Evolutionary conservation across 2,113 vertebrate genomes (phyloP).

Genomic region (Trinectes maculatus): DNA sequence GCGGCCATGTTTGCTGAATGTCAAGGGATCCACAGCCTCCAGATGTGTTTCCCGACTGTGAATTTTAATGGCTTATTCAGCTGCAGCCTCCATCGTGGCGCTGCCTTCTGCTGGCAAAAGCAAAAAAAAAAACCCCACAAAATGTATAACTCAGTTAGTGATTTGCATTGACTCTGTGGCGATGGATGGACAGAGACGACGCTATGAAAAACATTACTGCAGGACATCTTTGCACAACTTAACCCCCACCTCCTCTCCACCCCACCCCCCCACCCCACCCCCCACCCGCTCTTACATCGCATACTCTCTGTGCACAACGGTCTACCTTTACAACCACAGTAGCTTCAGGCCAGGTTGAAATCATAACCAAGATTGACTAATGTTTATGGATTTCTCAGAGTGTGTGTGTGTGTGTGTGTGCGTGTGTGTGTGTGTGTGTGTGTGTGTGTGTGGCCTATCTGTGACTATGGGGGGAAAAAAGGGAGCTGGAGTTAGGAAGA

Average conservation of each 20-base stretch:
- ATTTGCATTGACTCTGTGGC: conserved; percentile 57
- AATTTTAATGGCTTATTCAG: conserved; percentile 53
- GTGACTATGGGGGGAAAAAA: conserved; percentile 33
- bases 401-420: conserved; percentile 18
- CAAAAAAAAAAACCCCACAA: conserved; percentile 29
- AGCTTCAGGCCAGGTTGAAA: conserved; percentile 57
- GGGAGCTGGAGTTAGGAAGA: conserved; percentile 36
- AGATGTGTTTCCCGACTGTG: conserved; percentile 50
- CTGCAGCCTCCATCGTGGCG: conserved; percentile 21
- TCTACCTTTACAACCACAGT: conserved; percentile 40
- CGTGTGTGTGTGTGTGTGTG: conserved; percentile 10
- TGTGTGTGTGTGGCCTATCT: conserved; percentile 40
- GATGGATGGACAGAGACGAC: conserved; percentile 57
- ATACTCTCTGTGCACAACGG: conserved; percentile 38
- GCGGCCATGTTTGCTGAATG: conserved; percentile 32
- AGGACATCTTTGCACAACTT: conserved; percentile 63
- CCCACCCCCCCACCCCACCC: background rate
- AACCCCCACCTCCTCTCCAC: background rate
- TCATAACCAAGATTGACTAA: conserved; percentile 57
- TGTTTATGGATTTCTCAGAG: conserved; percentile 56
- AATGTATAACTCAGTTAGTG: conserved; percentile 56
- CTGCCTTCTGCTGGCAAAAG: conserved; percentile 21
- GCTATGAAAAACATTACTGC: conserved; percentile 54
- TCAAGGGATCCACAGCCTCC: conserved; percentile 31
- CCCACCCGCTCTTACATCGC: background rate